Evolutionary conservation across 1,140 invertebrate genomes (phyloP), one percentile per base, ranked within the genome.

Genomic region (Mesaphorura yosii): DNA sequence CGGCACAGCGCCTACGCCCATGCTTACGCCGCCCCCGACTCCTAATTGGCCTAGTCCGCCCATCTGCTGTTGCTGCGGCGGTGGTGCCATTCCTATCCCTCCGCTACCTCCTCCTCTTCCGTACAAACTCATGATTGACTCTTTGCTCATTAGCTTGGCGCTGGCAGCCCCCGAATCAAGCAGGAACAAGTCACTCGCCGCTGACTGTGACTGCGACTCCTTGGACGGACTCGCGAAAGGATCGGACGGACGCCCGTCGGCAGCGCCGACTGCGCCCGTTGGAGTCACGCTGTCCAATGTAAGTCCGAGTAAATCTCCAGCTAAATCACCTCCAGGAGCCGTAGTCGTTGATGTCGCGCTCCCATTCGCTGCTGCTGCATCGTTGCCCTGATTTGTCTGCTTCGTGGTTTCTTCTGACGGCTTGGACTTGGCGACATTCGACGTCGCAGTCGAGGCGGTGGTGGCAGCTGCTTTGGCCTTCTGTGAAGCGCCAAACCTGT

Each of bases 91-190:
- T n/a, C n/a, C n/a, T n/a, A n/a, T n/a, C n/a, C n/a, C n/a, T n/a
- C n/a, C n/a, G n/a, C n/a, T n/a, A n/a, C n/a, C n/a, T n/a, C n/a
- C n/a, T 34, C 29, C 15, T 17, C 20, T 17, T 7, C 53, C 58
- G 69, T 92, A 95, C 27, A 94, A 68, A 4, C 89, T 88, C 66
- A 95, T 72, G 70, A 95, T 94, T 66, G 88, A 93, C 65, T 93
- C 88, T 71, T 90, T 94, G 23, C 86, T 89, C 69, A 93, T 73
- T 72, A 89, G 88, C 52, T 79, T 80, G 57, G 82, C 83, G 62
- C 83, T 81, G 14, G 48, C 57, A 59, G 5, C 25, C 19, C 22
- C 7, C 3, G 29, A 5, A 4, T 4, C 25, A 5, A 7, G 6
- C 2, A 37, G 12, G 5, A 26, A 19, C 14, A 39, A 10, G 26